phyloP scores from a whole-genome alignment of 2,113 vertebrate genomes.

The Mungos mungo region DNA sequence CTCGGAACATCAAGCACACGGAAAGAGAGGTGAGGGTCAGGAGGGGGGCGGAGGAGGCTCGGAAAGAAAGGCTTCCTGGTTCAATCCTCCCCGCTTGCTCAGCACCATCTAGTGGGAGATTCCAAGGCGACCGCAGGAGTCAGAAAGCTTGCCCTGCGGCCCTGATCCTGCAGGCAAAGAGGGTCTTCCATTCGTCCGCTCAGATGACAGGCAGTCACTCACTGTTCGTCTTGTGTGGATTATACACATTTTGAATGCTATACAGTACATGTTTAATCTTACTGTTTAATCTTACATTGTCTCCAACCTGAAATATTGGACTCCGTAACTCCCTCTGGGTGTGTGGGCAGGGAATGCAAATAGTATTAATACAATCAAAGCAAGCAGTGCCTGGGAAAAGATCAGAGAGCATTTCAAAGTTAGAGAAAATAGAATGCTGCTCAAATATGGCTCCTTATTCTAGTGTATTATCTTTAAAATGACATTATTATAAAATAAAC shows the following conservation, averaged over 20 bases:
- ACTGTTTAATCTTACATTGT: not conserved
- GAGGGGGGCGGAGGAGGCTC: not conserved
- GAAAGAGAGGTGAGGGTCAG: not conserved
- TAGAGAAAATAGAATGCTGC: not conserved
- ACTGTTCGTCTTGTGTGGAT: not conserved
- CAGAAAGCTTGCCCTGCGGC: not conserved
- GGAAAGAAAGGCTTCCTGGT: not conserved
- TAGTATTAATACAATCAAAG: constrained; percentile 8
- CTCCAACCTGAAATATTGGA: not conserved
- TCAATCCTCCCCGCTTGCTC: constrained; percentile 52
- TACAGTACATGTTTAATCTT: not conserved
- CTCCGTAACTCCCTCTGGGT: not conserved
- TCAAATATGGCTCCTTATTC: not conserved
- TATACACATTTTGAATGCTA: not conserved
- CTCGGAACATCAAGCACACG: not conserved
- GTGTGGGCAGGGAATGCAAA: not conserved
- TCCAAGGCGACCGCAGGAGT: accelerated
- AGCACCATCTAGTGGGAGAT: constrained; percentile 81
- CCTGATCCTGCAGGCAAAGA: accelerated
- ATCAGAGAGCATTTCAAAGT: not conserved
- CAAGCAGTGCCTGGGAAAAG: not conserved
- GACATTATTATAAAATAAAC: not conserved
- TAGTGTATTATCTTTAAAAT: not conserved
- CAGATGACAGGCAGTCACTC: not conserved
- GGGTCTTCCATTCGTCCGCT: no score